Base-by-base conservation (phyloP, 2,113 vertebrate species). In the Strigops habroptila region DNA sequence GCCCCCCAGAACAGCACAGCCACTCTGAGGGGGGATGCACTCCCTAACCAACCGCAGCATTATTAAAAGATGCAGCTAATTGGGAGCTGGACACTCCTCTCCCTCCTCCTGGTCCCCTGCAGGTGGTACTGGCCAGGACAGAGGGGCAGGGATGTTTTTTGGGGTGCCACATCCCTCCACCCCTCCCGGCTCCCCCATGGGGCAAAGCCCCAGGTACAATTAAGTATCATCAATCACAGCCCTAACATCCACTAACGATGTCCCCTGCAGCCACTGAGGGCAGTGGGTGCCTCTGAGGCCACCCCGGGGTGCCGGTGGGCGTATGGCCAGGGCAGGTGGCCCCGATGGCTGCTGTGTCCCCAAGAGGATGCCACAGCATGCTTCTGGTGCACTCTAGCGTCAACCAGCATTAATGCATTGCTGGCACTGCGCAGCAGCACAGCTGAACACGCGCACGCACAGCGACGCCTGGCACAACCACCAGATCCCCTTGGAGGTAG, bases 321-420 rank as follows among this genome's bases (percentile, higher is more conserved):
- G 86, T 57, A 60, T 93, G 71, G 84, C 77, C 30, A 3, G 73
- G 48, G 62, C 62, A 73, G 67, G 64, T 77, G 82, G 62, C 55
- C 55, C n/a, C 6, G 63, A 7, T 2, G 86, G 76, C 31, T 70
- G 77, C 53, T 48, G 19, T 17, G 70, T 49, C 55, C 60, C 82
- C 57, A 3, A 55, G 73, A 77, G 80, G 59, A 39, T 63, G 86
- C 51, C 92, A 84, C 46, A 4, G 24, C 87, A 91, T 88, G 82
- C 70, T n/a, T 27, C 11, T 87, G 86, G 93, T 86, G 84, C 97
- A 63, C 97, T 95, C 96, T 96, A 93, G 96, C 92, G 96, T 79
- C 87, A 75, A 90, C 43, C 79, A 6, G 75, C 95, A 86, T 74
- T 91, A 86, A 77, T 90, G 75, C 95, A 93, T 4, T 5, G 82